Evolutionary conservation across 2,888 invertebrate genomes (phyloP).

Genomic region (Hoplodrina ambigua): DNA sequence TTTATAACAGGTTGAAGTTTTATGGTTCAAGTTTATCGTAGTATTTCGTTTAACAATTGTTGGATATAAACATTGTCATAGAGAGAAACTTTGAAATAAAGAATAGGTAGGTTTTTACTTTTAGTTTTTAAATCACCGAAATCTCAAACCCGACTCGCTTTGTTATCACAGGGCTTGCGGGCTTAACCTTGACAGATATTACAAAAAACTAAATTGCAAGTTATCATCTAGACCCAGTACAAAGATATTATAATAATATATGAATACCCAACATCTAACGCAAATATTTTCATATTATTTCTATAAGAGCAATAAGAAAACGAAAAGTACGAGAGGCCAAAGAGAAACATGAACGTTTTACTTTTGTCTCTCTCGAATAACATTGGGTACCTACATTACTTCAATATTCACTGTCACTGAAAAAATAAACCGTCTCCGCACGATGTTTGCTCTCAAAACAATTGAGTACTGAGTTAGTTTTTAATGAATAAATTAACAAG

Average conservation of each 20-base stretch:
- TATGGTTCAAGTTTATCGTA: slow-evolving; percentile 60
- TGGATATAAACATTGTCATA: background rate
- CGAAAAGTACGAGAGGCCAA: slow-evolving; percentile 18
- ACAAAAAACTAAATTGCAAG: background rate
- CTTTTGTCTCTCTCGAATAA: slow-evolving; percentile 35
- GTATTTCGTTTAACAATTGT: slow-evolving; percentile 44
- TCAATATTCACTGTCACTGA: slow-evolving; percentile 61
- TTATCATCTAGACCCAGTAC: slow-evolving; percentile 1
- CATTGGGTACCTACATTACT: slow-evolving; percentile 19
- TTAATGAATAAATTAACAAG: slow-evolving; percentile 36
- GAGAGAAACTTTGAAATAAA: no score
- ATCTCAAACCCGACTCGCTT: background rate
- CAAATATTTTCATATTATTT: slow-evolving; percentile 37
- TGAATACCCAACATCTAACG: background rate
- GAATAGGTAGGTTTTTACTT: no score
- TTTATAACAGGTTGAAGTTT: slow-evolving; percentile 77
- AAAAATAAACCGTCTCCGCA: slow-evolving; percentile 46
- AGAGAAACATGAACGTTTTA: slow-evolving; percentile 23
- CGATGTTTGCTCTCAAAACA: slow-evolving; percentile 51
- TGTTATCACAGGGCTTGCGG: background rate
- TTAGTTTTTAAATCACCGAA: background rate
- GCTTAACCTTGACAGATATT: background rate
- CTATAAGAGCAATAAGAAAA: slow-evolving; percentile 27
- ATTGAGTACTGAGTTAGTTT: slow-evolving; percentile 25
- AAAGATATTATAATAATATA: slow-evolving; percentile 19